A percentile compares a stretch with the other conserved stretches of the same genome.
Conservation (phyloP, 2,888 invertebrate genomes). For the Temnothorax rugatulus region DNA sequence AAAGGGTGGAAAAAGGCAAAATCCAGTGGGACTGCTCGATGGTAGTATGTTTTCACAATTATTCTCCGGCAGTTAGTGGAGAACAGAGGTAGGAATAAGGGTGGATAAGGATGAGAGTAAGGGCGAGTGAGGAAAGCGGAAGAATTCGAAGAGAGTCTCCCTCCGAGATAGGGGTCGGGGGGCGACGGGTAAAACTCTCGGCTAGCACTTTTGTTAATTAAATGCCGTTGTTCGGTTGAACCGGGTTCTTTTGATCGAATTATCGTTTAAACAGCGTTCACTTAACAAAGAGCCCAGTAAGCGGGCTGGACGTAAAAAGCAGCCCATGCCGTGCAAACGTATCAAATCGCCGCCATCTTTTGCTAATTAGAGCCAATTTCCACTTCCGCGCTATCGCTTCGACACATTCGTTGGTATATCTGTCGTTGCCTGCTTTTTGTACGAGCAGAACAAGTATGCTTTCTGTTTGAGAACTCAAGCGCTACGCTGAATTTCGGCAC, state of each 20-base stretch:
- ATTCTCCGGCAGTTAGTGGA: constrained; percentile 65
- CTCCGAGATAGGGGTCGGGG: constrained; percentile 54
- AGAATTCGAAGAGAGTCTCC: constrained; percentile 68
- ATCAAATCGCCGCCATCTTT: constrained; percentile 76
- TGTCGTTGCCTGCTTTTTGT: constrained; percentile 5
- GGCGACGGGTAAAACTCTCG: constrained; percentile 76
- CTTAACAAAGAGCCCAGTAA: constrained; percentile 73
- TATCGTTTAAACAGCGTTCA: constrained; percentile 81
- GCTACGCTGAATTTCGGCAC: background rate
- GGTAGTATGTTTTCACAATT: constrained; percentile 72
- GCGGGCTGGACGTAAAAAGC: constrained; percentile 76
- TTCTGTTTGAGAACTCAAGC: background rate
- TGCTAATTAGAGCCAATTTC: constrained; percentile 79
- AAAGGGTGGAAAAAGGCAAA: constrained; percentile 56
- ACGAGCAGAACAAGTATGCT: background rate
- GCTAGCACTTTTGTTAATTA: constrained; percentile 84
- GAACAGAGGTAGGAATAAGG: constrained; percentile 45
- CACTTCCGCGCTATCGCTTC: constrained; percentile 29
- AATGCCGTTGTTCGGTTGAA: constrained; percentile 83
- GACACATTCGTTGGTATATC: background rate
- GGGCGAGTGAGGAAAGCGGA: constrained; percentile 14
- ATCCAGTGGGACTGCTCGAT: constrained; percentile 62
- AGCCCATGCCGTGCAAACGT: constrained; percentile 78
- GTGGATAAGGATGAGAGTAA: constrained; percentile 46
- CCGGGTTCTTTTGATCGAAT: constrained; percentile 82